Evolutionary conservation across 2,888 invertebrate species (phyloP).

Genomic region (Caenorhabditis zanzibari): DNA sequence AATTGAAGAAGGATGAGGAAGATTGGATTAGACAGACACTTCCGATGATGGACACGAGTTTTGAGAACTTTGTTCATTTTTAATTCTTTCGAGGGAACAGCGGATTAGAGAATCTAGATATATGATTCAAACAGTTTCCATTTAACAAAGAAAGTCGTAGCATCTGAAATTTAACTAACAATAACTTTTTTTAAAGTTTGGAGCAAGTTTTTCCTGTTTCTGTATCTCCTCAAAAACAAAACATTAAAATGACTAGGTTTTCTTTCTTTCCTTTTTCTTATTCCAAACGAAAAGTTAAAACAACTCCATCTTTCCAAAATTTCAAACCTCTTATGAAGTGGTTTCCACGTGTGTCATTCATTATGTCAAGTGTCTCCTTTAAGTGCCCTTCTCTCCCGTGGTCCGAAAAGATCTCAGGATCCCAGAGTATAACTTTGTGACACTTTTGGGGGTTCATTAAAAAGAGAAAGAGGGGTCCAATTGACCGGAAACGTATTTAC

Average conservation of each 20-base stretch:
- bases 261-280: neutral
- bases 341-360: constrained; percentile 44
- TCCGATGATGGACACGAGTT: constrained; percentile 3
- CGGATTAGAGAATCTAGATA: neutral
- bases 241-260: neutral
- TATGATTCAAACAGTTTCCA: neutral
- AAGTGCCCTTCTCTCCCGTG: constrained; percentile 16
- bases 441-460: constrained; percentile 44
- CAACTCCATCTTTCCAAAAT: constrained; percentile 11
- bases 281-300: constrained; percentile 3
- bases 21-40: constrained; percentile 32
- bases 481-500: constrained; percentile 48
- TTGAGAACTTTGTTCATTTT: constrained; percentile 16
- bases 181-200: too few relatives aligned
- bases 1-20: constrained; percentile 4
- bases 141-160: too few relatives aligned
- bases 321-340: constrained; percentile 30
- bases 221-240: constrained; percentile 3
- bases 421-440: constrained; percentile 38
- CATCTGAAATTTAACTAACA: neutral
- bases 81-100: neutral
- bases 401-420: constrained; percentile 27
- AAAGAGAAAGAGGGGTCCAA: constrained; percentile 29
- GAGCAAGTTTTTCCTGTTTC: neutral
- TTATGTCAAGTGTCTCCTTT: constrained; percentile 36